Conservation (phyloP, 2,888 invertebrate genomes). For the Drosophila nr. medialis region DNA sequence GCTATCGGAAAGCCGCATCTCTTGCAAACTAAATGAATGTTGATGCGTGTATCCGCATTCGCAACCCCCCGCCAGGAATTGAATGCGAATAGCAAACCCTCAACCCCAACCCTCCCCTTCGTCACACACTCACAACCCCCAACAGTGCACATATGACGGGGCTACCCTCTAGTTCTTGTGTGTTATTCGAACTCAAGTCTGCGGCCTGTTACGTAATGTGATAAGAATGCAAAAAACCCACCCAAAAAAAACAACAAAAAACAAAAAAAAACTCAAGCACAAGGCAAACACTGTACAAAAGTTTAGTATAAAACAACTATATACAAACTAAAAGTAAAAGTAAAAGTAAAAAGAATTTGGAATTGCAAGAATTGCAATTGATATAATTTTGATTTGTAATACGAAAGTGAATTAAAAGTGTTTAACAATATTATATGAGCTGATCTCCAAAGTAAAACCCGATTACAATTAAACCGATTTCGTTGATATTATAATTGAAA, state of each 20-base stretch:
- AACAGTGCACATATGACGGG: constrained; percentile 11
- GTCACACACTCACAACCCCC: constrained; percentile 8
- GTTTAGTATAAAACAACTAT: background rate
- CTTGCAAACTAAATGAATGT: constrained; percentile 52
- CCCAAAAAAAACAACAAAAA: constrained; percentile 1
- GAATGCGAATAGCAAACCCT: constrained; percentile 22
- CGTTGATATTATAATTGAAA: background rate
- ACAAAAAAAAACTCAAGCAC: background rate
- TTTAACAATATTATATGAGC: background rate
- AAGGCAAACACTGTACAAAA: constrained; percentile 12
- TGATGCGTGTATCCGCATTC: constrained; percentile 60
- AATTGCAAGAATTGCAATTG: background rate
- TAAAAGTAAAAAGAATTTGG: background rate
- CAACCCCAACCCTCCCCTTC: background rate
- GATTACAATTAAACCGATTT: background rate
- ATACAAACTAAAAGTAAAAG: background rate
- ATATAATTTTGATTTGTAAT: background rate
- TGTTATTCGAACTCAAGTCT: constrained; percentile 74
- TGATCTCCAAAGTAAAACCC: background rate
- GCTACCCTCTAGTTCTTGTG: constrained; percentile 34
- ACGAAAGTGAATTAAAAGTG: background rate
- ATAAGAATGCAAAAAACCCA: constrained; percentile 63
- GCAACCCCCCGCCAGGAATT: constrained; percentile 25
- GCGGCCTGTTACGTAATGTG: constrained; percentile 78
- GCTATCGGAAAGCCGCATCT: constrained; percentile 49